Base-by-base conservation (phyloP, 1,140 invertebrate genomes). In the Orussus abietinus region DNA sequence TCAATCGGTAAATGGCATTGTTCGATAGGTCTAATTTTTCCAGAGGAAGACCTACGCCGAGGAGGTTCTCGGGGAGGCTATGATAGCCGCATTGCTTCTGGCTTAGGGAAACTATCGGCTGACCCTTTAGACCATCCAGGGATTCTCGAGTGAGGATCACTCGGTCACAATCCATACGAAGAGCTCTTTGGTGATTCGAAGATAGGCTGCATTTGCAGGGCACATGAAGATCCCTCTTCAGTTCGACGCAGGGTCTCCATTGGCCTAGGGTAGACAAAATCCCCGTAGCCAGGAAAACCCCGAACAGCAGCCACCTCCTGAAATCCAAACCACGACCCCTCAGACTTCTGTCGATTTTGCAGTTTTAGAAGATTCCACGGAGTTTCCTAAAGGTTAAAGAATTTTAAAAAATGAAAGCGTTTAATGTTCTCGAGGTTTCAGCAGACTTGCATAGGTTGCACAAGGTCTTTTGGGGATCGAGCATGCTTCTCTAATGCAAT, bases 141-240 rank as follows among this genome's bases (percentile, higher is more conserved):
- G 84, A 81, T 51, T 91, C 88, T 9, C 80, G 78, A 12, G 81
- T 75, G 47, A 92, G 90, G n/a, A 89, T 83, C 9, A 90, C 80
- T 12, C 78, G 69, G 67, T 93, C 88, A 62, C 91, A 93, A 61
- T 93, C 81, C 72, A 92, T 78, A 29, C 76, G 66, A 14, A 85
- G 72, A 10, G 74, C 66, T 7, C 66, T 66, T 13, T 48, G 41
- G 19, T 57, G 42, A 10, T 60, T 55, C 9, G 49, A 28, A 0
- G 60, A 53, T 28, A 64, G 11, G 4, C 46, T 29, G 49, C 83
- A 85, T 14, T 62, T 66, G 60, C 82, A 85, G 0, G 82, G 82
- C 42, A 82, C 74, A 1, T 78, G 69, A 14, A 84, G 65, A 41
- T 83, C 79, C 40, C 77, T 72, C 41, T 81, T 81, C 10, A 84